Evolutionary conservation across 2,888 invertebrate species (phyloP).

Genomic region (Ptychoptera contaminata): DNA sequence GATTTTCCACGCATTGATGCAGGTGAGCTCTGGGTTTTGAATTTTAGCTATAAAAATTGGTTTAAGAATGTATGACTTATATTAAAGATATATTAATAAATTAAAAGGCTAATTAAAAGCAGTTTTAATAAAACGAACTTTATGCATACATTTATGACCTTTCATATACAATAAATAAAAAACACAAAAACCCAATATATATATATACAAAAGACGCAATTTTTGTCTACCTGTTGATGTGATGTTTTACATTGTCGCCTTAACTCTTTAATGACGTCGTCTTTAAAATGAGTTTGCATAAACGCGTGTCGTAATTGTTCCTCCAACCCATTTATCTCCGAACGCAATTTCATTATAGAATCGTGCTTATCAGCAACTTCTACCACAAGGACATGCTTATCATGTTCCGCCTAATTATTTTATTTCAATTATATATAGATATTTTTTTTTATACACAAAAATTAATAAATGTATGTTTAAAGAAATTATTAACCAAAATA

Average conservation of each 20-base stretch:
- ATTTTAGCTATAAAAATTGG: too few relatives aligned
- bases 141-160: background rate
- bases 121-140: background rate
- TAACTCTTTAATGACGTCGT: background rate
- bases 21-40: too few relatives aligned
- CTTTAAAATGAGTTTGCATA: background rate
- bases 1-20: too few relatives aligned
- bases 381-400: background rate
- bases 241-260: background rate
- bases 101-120: too few relatives aligned
- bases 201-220: background rate
- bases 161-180: background rate
- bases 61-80: too few relatives aligned
- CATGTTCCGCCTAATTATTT: background rate
- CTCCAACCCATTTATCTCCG: background rate
- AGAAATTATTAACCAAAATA: too few relatives aligned
- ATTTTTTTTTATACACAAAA: too few relatives aligned
- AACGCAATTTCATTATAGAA: background rate
- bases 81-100: too few relatives aligned
- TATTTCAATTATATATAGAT: background rate
- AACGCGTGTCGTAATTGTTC: background rate
- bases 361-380: background rate
- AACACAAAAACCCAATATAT: background rate
- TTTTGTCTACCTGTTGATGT: background rate
- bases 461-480: too few relatives aligned